These are phyloP conservation scores for Yponomeuta plumbellus DNA, from an alignment of 2,888 invertebrate species.

Conservation along the genomic window DNA sequence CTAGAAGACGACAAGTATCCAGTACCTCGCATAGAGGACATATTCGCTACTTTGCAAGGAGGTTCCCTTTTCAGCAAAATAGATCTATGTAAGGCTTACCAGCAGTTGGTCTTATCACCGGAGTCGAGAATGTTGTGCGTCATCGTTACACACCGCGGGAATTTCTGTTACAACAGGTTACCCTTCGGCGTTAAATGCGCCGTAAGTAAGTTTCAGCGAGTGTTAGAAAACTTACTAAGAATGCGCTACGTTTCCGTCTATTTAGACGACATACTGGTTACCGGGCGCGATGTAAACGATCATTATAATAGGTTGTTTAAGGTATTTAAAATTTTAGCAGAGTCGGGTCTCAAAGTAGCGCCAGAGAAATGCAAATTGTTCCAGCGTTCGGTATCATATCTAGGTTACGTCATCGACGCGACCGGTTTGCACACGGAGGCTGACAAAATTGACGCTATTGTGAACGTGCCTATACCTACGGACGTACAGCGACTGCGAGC, in stretches of 20 bases:
- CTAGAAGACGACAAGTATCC: conserved; percentile 11
- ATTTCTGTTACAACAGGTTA: conserved; percentile 4
- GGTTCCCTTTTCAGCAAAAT: conserved; percentile 3
- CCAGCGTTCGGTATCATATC: not conserved
- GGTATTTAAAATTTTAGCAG: conserved; percentile 2
- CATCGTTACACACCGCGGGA: conserved; percentile 5
- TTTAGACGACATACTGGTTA: not conserved
- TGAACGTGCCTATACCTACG: not conserved
- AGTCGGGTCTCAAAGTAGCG: not conserved
- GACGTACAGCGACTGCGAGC: not conserved
- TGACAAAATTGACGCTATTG: not conserved
- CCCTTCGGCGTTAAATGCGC: not conserved
- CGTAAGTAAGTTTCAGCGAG: conserved; percentile 1
- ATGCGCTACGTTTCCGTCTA: not conserved
- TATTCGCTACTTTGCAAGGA: not conserved
- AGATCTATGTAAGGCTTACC: not conserved
- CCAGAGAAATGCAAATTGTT: conserved; percentile 9
- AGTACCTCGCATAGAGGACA: conserved; percentile 7
- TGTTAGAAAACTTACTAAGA: not conserved
- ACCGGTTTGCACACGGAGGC: conserved; percentile 4
- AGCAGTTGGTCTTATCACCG: not conserved
- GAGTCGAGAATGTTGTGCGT: not conserved
- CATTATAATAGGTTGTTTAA: not conserved
- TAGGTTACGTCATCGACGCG: conserved; percentile 6
- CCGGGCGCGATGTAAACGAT: not conserved